phyloP scores from a whole-genome alignment of 2,113 vertebrate species.

The Erythrocercus mccallii region DNA sequence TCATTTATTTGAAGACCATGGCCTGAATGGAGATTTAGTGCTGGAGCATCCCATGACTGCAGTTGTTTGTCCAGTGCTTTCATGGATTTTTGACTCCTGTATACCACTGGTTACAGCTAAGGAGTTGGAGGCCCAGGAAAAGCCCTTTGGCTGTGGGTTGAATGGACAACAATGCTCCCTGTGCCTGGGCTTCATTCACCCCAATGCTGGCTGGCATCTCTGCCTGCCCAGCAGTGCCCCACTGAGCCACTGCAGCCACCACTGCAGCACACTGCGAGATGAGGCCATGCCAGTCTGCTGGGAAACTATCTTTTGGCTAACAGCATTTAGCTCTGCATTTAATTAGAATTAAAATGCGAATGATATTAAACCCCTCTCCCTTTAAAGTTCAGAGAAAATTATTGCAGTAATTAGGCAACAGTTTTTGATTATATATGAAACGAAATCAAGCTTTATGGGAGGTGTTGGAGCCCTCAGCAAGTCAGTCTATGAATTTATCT shows the following conservation, averaged over 20 bases:
- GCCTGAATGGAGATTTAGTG: background rate
- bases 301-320: background rate
- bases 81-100: background rate
- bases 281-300: background rate
- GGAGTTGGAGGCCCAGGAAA: background rate
- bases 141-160: background rate
- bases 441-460: background rate
- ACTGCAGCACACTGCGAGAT: fast-evolving
- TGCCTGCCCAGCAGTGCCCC: background rate
- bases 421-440: constrained; percentile 30
- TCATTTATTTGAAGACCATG: background rate
- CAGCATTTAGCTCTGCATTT: background rate
- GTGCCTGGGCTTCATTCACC: fast-evolving
- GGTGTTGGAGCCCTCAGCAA: background rate
- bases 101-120: background rate
- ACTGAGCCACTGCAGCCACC: fast-evolving
- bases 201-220: fast-evolving
- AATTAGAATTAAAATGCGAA: background rate
- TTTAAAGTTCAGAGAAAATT: constrained; percentile 21
- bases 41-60: background rate
- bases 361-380: background rate
- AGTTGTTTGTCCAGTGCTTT: background rate
- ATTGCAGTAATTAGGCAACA: background rate
- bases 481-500: background rate
- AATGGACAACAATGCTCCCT: background rate